Evolutionary conservation across 92 coral and sea anemone species (phyloP).

Genomic region (Pocillopora meandrina): DNA sequence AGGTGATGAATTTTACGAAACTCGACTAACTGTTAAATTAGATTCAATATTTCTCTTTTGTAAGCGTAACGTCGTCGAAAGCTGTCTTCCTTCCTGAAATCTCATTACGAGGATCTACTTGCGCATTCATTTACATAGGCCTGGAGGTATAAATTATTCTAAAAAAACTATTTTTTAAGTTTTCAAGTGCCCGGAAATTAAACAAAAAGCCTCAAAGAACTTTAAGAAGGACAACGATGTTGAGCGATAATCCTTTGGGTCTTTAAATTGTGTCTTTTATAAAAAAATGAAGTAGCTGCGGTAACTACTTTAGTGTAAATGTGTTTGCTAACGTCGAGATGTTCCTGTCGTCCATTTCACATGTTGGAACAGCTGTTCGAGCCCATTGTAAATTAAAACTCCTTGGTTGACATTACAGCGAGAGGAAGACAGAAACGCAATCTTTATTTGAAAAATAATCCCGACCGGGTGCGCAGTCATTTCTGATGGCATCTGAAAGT

Average conservation of each 20-base stretch:
- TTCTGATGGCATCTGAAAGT: constrained; percentile 1
- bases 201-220: background rate
- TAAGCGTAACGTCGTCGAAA: constrained; percentile 7
- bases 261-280: background rate
- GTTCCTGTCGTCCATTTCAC: constrained; percentile 10
- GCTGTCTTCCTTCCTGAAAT: background rate
- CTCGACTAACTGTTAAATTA: background rate
- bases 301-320: constrained; percentile 1
- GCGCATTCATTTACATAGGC: background rate
- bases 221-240: background rate
- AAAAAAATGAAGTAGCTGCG: background rate
- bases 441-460: background rate
- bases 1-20: background rate
- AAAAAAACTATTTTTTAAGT: background rate
- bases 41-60: constrained; percentile 14
- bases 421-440: background rate
- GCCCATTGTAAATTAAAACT: constrained; percentile 4
- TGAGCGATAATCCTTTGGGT: background rate
- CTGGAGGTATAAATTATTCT: background rate
- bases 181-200: background rate
- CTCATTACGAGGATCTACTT: background rate
- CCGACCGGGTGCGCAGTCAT: background rate
- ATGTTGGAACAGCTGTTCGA: constrained; percentile 5
- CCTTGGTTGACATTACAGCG: background rate
- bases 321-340: constrained; percentile 4